A percentile compares a stretch with the other conserved stretches of the same genome.
Evolutionary conservation across 2,113 vertebrate species (phyloP).

Genomic region (Callaeas wilsoni): DNA sequence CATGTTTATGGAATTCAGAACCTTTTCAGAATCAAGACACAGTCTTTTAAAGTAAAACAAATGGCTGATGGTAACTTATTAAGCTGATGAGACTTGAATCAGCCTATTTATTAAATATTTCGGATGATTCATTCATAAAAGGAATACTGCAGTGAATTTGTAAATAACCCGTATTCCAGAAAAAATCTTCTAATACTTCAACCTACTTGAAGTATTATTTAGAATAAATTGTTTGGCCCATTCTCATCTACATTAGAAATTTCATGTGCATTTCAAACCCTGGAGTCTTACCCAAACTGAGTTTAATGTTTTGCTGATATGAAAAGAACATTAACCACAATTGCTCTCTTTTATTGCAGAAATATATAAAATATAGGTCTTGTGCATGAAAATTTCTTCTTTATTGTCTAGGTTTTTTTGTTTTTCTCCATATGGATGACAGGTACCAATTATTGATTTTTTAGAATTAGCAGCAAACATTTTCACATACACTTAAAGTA

Average conservation of each 20-base stretch:
- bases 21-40: background rate
- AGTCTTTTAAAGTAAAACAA: background rate
- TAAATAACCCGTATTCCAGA: background rate
- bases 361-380: conserved; percentile 3
- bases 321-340: background rate
- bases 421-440: conserved; percentile 42
- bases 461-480: conserved; percentile 62
- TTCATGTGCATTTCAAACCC: background rate
- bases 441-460: conserved; percentile 66
- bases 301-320: background rate
- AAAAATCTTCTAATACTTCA: background rate
- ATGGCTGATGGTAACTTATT: background rate
- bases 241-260: background rate
- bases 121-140: background rate
- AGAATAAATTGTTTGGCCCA: background rate
- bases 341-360: conserved; percentile 20
- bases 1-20: background rate
- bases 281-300: background rate
- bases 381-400: background rate
- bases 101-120: background rate
- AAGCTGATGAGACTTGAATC: background rate
- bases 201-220: background rate
- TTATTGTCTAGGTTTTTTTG: conserved; percentile 11
- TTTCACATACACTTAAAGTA: conserved; percentile 39
- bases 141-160: background rate